These are phyloP conservation scores for Metopia argyrocephala DNA, from an alignment of 2,888 invertebrate species.

Conservation along the genomic window DNA sequence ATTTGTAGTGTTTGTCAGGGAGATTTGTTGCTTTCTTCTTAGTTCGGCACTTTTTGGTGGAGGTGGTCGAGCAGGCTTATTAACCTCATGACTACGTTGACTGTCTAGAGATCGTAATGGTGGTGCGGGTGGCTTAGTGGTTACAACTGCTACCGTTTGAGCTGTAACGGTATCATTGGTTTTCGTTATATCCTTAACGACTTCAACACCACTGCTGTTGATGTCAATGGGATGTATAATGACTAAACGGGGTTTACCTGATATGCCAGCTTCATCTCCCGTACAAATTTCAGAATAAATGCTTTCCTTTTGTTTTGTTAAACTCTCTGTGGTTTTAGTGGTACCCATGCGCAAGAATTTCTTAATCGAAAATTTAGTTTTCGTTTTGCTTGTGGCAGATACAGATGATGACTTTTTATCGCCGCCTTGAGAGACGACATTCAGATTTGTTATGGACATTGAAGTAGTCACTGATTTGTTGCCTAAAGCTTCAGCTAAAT, in stretches of 20 bases:
- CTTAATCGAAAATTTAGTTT: slow-evolving; percentile 89
- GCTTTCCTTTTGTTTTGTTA: slow-evolving; percentile 76
- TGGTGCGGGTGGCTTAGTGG: slow-evolving; percentile 86
- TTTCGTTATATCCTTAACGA: slow-evolving; percentile 83
- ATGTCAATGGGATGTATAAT: slow-evolving; percentile 93
- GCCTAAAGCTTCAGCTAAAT: slow-evolving; percentile 77
- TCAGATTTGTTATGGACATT: slow-evolving; percentile 54
- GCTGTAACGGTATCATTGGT: slow-evolving; percentile 74
- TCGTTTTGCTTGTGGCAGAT: slow-evolving; percentile 79
- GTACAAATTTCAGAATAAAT: slow-evolving; percentile 79
- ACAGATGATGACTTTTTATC: slow-evolving; percentile 68
- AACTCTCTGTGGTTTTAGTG: slow-evolving; percentile 82
- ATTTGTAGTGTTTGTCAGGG: slow-evolving; percentile 67
- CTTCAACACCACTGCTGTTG: slow-evolving; percentile 89
- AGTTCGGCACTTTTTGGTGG: slow-evolving; percentile 85
- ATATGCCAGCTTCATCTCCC: slow-evolving; percentile 74
- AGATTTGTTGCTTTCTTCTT: slow-evolving; percentile 81
- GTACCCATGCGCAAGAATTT: slow-evolving; percentile 90
- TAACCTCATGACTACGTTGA: slow-evolving; percentile 78
- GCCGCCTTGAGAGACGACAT: slow-evolving; percentile 36
- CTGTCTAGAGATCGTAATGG: slow-evolving; percentile 81
- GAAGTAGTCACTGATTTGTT: slow-evolving; percentile 51
- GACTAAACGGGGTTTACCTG: slow-evolving; percentile 85
- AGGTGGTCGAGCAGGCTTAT: slow-evolving; percentile 85
- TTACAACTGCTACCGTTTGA: slow-evolving; percentile 76